phyloP scores from a whole-genome alignment of 2,113 vertebrate species.

The Redunca redunca region DNA sequence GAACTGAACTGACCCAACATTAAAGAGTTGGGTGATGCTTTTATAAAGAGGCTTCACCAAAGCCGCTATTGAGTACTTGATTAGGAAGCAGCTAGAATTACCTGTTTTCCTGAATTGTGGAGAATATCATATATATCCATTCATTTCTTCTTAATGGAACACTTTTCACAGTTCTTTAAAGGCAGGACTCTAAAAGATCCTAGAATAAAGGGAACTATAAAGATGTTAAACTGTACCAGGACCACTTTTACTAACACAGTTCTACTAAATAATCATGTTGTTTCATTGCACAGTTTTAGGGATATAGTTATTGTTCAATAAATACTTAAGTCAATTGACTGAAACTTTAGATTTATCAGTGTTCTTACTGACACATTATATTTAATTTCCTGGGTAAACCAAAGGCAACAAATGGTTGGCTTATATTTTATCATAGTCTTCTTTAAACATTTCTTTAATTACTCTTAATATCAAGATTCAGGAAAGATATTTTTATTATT shows the following conservation, averaged over 20 bases:
- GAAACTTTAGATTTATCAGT: background rate
- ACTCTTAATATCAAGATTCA: background rate
- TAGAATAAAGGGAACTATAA: background rate
- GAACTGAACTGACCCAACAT: background rate
- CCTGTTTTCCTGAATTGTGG: background rate
- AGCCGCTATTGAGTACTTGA: background rate
- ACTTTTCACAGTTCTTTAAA: background rate
- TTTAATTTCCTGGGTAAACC: background rate
- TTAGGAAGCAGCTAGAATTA: background rate
- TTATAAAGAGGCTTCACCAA: background rate
- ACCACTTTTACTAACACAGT: background rate
- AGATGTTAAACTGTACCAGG: background rate
- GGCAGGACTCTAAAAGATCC: background rate
- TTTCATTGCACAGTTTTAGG: background rate
- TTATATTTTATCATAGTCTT: background rate
- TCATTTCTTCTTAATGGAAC: background rate
- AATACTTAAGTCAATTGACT: background rate
- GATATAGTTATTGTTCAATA: background rate
- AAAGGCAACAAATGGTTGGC: background rate
- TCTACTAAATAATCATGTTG: background rate
- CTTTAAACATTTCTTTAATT: background rate
- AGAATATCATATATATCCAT: background rate
- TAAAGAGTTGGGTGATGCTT: background rate
- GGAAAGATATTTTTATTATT: background rate
- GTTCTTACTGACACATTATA: background rate